Percentiles rank a stretch among this genome's conserved stretches.
phyloP scores from a whole-genome alignment of 2,888 invertebrate genomes.

The Drosophila lutescens region DNA sequence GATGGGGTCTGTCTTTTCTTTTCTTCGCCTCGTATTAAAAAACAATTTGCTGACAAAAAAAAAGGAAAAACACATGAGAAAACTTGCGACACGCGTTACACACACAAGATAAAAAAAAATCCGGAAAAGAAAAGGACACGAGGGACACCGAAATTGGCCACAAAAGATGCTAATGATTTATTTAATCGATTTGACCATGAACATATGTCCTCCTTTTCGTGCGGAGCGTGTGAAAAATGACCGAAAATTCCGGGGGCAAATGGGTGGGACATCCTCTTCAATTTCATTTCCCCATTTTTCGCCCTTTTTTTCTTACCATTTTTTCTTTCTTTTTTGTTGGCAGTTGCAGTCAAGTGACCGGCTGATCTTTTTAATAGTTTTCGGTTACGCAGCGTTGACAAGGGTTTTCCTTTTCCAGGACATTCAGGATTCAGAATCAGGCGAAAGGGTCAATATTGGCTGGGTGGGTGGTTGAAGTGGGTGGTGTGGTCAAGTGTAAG shows the following conservation, averaged over 20 bases:
- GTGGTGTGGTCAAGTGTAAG: slow-evolving; percentile 71
- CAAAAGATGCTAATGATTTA: slow-evolving; percentile 84
- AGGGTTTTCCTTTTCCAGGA: slow-evolving; percentile 72
- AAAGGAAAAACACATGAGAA: slow-evolving; percentile 54
- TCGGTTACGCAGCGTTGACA: slow-evolving; percentile 75
- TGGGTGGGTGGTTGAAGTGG: slow-evolving; percentile 3
- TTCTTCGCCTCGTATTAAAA: slow-evolving; percentile 77
- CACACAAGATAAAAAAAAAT: slow-evolving; percentile 1
- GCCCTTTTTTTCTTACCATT: slow-evolving; percentile 4
- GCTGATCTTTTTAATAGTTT: slow-evolving; percentile 78
- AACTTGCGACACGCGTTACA: slow-evolving; percentile 63
- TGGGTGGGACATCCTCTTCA: slow-evolving; percentile 36
- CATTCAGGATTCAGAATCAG: background rate
- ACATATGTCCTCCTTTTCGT: slow-evolving; percentile 77
- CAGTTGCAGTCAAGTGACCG: slow-evolving; percentile 55
- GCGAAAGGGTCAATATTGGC: slow-evolving; percentile 67
- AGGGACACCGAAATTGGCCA: slow-evolving; percentile 74
- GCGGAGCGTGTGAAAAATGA: slow-evolving; percentile 73
- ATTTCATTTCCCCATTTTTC: slow-evolving; percentile 21
- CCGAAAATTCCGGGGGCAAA: slow-evolving; percentile 24
- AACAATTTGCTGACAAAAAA: slow-evolving; percentile 72
- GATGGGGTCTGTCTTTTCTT: slow-evolving; percentile 2
- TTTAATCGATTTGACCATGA: slow-evolving; percentile 84
- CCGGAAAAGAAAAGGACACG: slow-evolving; percentile 25
- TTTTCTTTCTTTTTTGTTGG: slow-evolving; percentile 7